phyloP scores from a whole-genome alignment of 2,888 invertebrate species.

The Caenorhabditis japonica region DNA sequence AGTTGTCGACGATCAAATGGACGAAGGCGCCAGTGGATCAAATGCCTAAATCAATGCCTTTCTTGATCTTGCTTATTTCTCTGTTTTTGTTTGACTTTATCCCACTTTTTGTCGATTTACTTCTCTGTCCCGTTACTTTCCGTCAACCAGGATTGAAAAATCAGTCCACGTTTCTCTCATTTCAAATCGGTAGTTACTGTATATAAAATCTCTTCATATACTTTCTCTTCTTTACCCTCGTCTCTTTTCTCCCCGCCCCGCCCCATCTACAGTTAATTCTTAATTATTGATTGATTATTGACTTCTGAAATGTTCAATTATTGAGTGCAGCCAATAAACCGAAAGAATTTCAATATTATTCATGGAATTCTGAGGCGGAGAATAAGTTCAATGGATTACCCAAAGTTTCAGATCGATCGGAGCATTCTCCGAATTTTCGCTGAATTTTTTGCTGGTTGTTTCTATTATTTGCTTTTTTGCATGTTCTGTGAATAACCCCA shows the following conservation, averaged over 20 bases:
- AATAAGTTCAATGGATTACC: neutral
- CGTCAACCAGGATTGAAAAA: neutral
- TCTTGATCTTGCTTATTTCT: neutral
- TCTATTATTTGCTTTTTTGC: too few relatives aligned
- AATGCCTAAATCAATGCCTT: conserved; percentile 28
- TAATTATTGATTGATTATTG: conserved; percentile 14
- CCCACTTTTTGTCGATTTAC: neutral
- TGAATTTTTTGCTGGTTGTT: too few relatives aligned
- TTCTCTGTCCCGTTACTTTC: neutral
- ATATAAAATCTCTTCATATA: conserved; percentile 15
- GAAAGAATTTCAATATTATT: neutral
- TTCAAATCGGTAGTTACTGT: conserved; percentile 14
- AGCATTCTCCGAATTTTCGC: too few relatives aligned
- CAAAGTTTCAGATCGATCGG: too few relatives aligned
- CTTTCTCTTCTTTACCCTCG: neutral
- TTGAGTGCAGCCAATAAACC: conserved; percentile 4
- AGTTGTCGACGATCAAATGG: conserved; percentile 23
- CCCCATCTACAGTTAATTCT: conserved; percentile 10
- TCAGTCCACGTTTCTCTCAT: neutral
- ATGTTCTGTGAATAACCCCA: too few relatives aligned
- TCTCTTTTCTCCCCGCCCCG: neutral
- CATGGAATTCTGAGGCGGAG: too few relatives aligned
- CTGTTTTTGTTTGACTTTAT: neutral
- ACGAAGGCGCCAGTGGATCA: conserved; percentile 47
- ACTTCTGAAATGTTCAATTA: neutral